Base-by-base conservation (phyloP, 2,113 vertebrate genomes). In the Lampris megalopsis region DNA sequence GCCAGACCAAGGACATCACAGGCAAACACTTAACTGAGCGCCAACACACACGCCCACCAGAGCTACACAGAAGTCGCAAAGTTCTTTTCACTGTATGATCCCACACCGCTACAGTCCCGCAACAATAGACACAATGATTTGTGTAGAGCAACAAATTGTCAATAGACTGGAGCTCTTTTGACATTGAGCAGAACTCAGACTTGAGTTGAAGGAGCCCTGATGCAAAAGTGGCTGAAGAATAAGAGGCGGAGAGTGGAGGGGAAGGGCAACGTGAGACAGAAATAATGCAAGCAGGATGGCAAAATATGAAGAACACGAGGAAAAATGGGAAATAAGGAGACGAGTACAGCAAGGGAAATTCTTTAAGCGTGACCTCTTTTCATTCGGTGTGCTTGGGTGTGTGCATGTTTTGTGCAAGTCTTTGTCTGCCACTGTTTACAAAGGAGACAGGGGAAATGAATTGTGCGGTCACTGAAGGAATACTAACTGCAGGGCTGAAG, bases 141-240 rank as follows among this genome's bases (percentile, higher is more conserved):
- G 88, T 35, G 42, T 1, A 37, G 48, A 47, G n/a, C 52, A 57
- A 45, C 9, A 65, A 83, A 69, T 71, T 24, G 35, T 75, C 68
- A 88, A 88, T 70, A 85, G 80, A 75, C 57, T 73, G 81, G 80
- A 24, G 24, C 24, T 80, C 89, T 80, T 88, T 84, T 88, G 86
- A 90, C 86, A 87, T 87, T 88, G 88, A 89, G 71, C 73, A 70
- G 65, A 75, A 71, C 86, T 81, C 79, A 54, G 79, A 68, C 63
- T 60, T 3, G 68, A 73, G 75, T 69, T 71, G 52, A 71, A 82
- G 70, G 59, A 68, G 78, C 62, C 75, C 59, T 74, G 84, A 83
- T 63, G 73, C 66, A 80, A 49, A 77, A 78, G 72, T 78, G 62
- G 52, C 63, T 13, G 67, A 45, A 88, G 73, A 88, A 89, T 81